Percentiles rank a stretch among this genome's conserved stretches.
Evolutionary conservation across 2,113 vertebrate species (phyloP).

Genomic region (Tonatia bakeri): DNA sequence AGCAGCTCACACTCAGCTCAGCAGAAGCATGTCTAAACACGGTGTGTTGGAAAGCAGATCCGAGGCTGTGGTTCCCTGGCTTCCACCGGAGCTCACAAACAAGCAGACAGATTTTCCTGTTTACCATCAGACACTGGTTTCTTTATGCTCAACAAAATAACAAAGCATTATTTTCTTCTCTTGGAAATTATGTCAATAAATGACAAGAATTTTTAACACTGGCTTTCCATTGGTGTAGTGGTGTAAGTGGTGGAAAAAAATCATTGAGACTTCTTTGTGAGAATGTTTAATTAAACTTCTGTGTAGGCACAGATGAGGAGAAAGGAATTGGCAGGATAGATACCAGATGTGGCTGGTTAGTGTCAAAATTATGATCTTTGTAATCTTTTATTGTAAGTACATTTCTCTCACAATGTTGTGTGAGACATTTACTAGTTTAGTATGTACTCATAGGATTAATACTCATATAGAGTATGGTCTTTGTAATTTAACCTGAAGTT

Average conservation of each 20-base stretch:
- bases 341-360: background rate
- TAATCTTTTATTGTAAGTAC: background rate
- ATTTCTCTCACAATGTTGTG: background rate
- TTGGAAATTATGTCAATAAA: background rate
- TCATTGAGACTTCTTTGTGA: background rate
- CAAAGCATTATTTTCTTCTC: background rate
- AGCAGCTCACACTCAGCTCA: background rate
- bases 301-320: background rate
- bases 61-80: accelerated
- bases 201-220: background rate
- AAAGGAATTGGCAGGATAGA: background rate
- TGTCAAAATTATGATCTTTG: background rate
- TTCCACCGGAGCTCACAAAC: background rate
- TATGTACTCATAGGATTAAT: background rate
- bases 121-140: background rate
- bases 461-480: background rate
- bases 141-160: background rate
- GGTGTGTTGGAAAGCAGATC: background rate
- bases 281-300: background rate
- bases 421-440: background rate
- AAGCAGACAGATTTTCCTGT: background rate
- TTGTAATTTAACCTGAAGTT: background rate
- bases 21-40: background rate
- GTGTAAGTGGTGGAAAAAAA: background rate
- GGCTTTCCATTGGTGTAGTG: background rate